Evolutionary conservation across 2,113 vertebrate genomes (phyloP).

Genomic region (Hippocampus guttulatus): DNA sequence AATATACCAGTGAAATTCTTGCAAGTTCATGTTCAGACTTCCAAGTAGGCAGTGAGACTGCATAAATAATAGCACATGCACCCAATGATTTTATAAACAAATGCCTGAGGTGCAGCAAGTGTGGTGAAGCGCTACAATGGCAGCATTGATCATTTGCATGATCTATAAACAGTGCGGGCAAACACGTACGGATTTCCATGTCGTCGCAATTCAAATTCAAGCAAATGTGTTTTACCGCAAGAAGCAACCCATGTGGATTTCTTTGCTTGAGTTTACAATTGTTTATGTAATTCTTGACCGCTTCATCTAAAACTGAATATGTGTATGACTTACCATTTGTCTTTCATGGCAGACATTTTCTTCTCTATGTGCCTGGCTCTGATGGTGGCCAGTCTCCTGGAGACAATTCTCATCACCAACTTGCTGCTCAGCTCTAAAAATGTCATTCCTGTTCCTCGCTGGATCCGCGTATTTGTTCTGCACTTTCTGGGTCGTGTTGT

Average conservation of each 20-base stretch:
- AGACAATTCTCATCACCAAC: slow-evolving; percentile 68
- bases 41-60: neutral
- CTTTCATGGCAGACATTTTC: slow-evolving; percentile 57
- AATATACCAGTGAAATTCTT: neutral
- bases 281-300: neutral
- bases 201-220: neutral
- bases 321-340: neutral
- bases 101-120: neutral
- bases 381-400: slow-evolving; percentile 69
- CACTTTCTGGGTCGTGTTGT: slow-evolving; percentile 43
- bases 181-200: slow-evolving; percentile 1
- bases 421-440: slow-evolving; percentile 40
- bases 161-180: neutral
- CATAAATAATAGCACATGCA: neutral
- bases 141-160: slow-evolving; percentile 3
- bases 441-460: slow-evolving; percentile 45
- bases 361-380: slow-evolving; percentile 66
- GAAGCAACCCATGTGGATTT: neutral
- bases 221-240: neutral
- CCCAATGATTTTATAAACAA: neutral
- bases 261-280: neutral
- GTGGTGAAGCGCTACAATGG: neutral
- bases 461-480: slow-evolving; percentile 55
- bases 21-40: neutral
- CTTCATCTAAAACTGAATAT: neutral